Evolutionary conservation across 2,797 vertebrate species (phyloP).

Genomic region (Uromys caudimaculatus): DNA sequence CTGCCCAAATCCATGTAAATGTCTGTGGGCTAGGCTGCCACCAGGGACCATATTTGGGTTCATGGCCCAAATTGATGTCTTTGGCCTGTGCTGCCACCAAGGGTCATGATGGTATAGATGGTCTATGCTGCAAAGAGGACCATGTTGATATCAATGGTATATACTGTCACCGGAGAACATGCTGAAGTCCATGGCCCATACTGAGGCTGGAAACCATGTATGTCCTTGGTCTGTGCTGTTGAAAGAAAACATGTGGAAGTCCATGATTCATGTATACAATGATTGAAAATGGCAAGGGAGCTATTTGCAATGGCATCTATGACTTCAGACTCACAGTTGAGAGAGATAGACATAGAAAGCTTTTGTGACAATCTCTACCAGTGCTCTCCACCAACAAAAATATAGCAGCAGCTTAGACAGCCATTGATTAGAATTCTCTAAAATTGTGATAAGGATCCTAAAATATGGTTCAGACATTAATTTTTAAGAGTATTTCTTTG

Average conservation of each 20-base stretch:
- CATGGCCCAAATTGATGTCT: background rate
- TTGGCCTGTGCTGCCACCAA: background rate
- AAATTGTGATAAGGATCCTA: background rate
- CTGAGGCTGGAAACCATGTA: background rate
- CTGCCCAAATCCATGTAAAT: background rate
- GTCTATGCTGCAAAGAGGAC: background rate
- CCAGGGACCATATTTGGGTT: background rate
- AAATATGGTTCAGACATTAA: background rate
- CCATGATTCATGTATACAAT: background rate
- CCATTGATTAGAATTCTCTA: background rate
- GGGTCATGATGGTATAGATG: background rate
- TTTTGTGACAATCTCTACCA: background rate
- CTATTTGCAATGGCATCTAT: background rate
- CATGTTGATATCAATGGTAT: background rate
- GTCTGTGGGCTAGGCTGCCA: background rate
- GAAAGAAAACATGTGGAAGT: background rate
- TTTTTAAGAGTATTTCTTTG: background rate
- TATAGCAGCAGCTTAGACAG: background rate
- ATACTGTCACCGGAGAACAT: background rate
- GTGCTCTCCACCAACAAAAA: background rate
- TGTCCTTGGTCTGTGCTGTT: background rate
- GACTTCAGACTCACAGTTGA: background rate
- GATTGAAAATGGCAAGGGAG: background rate
- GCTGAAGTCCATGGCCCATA: background rate
- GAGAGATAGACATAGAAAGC: background rate